Evolutionary conservation across 2,797 vertebrate species (phyloP).

Genomic region (Coccyzus lansbergi): DNA sequence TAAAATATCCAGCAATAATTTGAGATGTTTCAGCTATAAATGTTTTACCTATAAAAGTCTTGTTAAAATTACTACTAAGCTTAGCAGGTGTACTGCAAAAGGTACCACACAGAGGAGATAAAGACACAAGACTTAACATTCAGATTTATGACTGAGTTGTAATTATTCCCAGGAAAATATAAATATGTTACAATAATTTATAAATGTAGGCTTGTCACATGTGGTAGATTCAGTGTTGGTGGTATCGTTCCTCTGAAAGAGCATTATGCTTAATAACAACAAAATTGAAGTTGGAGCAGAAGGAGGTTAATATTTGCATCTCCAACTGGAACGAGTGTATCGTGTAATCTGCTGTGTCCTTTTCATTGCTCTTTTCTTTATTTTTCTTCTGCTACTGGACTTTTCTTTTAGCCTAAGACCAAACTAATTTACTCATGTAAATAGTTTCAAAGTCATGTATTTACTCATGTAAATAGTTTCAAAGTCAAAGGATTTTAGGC

Average conservation of each 20-base stretch:
- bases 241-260: neutral
- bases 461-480: neutral
- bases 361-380: neutral
- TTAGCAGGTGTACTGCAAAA: neutral
- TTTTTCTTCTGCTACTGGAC: neutral
- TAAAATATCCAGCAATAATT: neutral
- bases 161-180: neutral
- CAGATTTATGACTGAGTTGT: neutral
- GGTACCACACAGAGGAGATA: neutral
- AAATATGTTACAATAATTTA: neutral
- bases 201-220: neutral
- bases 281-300: slow-evolving; percentile 10
- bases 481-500: neutral
- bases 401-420: neutral
- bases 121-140: neutral
- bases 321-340: neutral
- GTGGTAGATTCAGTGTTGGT: neutral
- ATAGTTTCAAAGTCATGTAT: neutral
- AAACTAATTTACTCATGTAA: neutral
- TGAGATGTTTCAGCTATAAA: neutral
- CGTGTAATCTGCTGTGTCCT: neutral
- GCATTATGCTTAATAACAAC: neutral
- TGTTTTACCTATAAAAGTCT: neutral
- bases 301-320: neutral
- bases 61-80: neutral